A percentile compares a stretch with the other conserved stretches of the same genome.
Conservation (phyloP, 2,113 vertebrate species). For the Oryzias javanicus region DNA sequence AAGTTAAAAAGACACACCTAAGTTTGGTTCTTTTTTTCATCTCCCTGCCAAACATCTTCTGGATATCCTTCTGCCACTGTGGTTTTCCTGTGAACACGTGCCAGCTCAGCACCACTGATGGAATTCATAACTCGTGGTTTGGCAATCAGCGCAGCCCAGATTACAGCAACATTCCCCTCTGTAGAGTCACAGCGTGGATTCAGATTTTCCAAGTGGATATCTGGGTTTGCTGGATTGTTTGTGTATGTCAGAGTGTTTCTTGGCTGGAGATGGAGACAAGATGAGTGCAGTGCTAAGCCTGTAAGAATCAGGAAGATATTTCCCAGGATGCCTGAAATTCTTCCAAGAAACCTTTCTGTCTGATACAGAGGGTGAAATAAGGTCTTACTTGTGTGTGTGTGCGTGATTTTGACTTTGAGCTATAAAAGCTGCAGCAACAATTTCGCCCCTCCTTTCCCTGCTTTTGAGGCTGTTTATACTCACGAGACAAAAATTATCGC, state of each 20-base stretch:
- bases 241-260: slow-evolving; percentile 37
- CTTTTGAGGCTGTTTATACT: slow-evolving; percentile 67
- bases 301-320: slow-evolving; percentile 68
- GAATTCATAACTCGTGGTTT: slow-evolving; percentile 45
- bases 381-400: slow-evolving; percentile 31
- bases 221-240: slow-evolving; percentile 23
- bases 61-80: slow-evolving; percentile 25
- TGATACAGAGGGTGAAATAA: slow-evolving; percentile 58
- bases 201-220: slow-evolving; percentile 41
- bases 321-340: slow-evolving; percentile 67
- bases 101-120: slow-evolving; percentile 53
- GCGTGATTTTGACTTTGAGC: slow-evolving; percentile 32
- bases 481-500: slow-evolving; percentile 66
- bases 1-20: slow-evolving; percentile 18
- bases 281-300: slow-evolving; percentile 57
- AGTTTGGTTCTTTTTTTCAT: slow-evolving; percentile 2
- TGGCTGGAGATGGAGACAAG: slow-evolving; percentile 59
- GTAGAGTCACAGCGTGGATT: slow-evolving; percentile 56
- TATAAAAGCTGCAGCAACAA: slow-evolving; percentile 38
- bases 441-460: slow-evolving; percentile 43
- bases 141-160: slow-evolving; percentile 14
- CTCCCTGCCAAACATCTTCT: slow-evolving; percentile 19
- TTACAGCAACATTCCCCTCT: slow-evolving; percentile 60
- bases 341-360: slow-evolving; percentile 68
- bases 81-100: slow-evolving; percentile 41